Evolutionary conservation across 1,140 invertebrate species (phyloP), one percentile per base, ranked within the genome.

Genomic region (Drosophila truncata): DNA sequence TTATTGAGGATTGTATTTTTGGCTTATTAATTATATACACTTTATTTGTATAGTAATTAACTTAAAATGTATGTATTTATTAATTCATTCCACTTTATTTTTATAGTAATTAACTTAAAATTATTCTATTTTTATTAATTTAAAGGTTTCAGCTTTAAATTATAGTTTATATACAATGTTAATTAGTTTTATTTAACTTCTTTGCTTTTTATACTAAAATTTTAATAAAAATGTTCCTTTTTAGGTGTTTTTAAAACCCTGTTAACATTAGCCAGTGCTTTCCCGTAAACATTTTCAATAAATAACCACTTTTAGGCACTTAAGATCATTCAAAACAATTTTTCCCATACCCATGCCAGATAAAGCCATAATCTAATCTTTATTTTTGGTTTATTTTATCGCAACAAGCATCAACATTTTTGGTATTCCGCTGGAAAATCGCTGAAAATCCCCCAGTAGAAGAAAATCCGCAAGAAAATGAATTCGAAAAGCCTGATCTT

Each of bases 351-450:
- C 20, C 20, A 23, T 10, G 13, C 31, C 13, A 35, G 14, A 58
- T 63, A 20, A 18, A 41, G 37, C 7, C 61, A 20, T 29, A 23
- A 23, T 27, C 27, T 61, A 23, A 64, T 64, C 61, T 35, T 35
- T 23, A 23, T 35, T 35, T 54, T 54, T 35, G 31, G 18, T 52
- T 35, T 54, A 54, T 35, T 18, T 23, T 54, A 54, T 54, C 50
- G 31, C 20, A 16, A 54, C 25, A 33, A 11, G 23, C 25, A 66
- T 46, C 31, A 20, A 31, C n/a, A 41, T 41, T 64, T 42, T 39
- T 23, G 37, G 16, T 23, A 60, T 31, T 31, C 33, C 33, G 16
- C 4, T 20, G 31, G 50, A 35, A 54, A 54, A 35, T 35, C 13
- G 14, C 18, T 10, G 14, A 35, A 54, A 54, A 35, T 35, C 50